phyloP scores from a whole-genome alignment of 1,140 invertebrate genomes.

The Habropoda laboriosa region DNA sequence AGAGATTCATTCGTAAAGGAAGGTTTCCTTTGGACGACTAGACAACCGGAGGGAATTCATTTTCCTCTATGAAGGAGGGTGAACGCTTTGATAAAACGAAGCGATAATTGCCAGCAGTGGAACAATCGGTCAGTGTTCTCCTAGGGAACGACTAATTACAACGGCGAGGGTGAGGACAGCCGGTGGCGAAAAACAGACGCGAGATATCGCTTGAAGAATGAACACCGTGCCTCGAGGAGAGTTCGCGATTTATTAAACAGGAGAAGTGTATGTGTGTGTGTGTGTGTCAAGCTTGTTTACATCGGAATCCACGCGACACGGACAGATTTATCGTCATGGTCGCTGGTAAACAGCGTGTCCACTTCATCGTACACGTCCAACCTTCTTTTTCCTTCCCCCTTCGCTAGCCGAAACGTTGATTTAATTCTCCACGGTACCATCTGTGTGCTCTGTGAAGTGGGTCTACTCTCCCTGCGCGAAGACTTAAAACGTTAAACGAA shows the following conservation, averaged over 20 bases:
- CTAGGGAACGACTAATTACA: background rate
- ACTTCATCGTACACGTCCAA: constrained; percentile 28
- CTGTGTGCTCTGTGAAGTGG: background rate
- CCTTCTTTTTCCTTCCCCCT: background rate
- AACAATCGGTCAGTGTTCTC: background rate
- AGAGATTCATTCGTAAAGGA: background rate
- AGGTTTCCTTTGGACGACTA: background rate
- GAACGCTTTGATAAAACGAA: background rate
- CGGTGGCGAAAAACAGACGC: background rate
- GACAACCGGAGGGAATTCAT: background rate
- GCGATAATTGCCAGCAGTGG: background rate
- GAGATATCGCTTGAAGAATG: background rate
- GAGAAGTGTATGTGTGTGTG: too few relatives aligned
- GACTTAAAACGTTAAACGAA: background rate
- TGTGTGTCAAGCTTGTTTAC: constrained; percentile 33
- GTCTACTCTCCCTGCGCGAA: too few relatives aligned
- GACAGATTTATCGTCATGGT: constrained; percentile 39
- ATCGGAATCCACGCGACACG: background rate
- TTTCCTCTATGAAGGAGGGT: background rate
- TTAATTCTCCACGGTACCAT: background rate
- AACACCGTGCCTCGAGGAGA: background rate
- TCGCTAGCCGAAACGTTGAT: background rate
- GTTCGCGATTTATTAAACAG: constrained; percentile 43
- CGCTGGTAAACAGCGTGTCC: constrained; percentile 46
- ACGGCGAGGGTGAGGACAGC: background rate